phyloP scores from a whole-genome alignment of 2,113 vertebrate genomes.

The Chloropsis hardwickii region DNA sequence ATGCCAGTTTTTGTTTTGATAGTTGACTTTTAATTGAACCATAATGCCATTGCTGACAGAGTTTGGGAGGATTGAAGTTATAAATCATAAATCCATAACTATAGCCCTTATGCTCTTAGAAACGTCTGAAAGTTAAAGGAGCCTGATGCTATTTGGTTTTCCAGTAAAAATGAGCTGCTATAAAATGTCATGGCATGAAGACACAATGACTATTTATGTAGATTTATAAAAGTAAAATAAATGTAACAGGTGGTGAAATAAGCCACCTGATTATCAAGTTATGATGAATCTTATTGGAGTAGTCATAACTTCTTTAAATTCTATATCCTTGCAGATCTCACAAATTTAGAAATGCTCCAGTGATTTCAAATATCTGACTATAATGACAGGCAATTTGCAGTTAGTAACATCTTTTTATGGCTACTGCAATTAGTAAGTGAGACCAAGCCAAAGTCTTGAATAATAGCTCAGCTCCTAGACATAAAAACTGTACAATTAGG shows the following conservation, averaged over 20 bases:
- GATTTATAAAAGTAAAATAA: neutral
- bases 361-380: constrained; percentile 51
- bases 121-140: neutral
- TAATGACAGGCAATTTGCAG: constrained; percentile 43
- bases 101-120: neutral
- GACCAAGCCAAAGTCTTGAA: constrained; percentile 21
- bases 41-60: neutral
- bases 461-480: neutral
- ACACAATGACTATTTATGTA: neutral
- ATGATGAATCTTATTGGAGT: neutral
- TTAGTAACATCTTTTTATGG: constrained; percentile 38
- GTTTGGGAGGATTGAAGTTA: neutral
- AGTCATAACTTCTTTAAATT: constrained; percentile 20
- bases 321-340: constrained; percentile 15
- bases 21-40: constrained; percentile 37
- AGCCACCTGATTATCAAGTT: neutral
- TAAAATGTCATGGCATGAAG: neutral
- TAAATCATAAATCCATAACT: neutral
- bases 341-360: constrained; percentile 31
- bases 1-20: constrained; percentile 13
- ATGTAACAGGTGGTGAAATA: neutral
- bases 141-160: neutral
- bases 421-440: constrained; percentile 44
- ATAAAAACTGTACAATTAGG: neutral
- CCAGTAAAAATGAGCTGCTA: neutral